Evolutionary conservation across 1,140 invertebrate species (phyloP).

Genomic region (Ips nitidus): DNA sequence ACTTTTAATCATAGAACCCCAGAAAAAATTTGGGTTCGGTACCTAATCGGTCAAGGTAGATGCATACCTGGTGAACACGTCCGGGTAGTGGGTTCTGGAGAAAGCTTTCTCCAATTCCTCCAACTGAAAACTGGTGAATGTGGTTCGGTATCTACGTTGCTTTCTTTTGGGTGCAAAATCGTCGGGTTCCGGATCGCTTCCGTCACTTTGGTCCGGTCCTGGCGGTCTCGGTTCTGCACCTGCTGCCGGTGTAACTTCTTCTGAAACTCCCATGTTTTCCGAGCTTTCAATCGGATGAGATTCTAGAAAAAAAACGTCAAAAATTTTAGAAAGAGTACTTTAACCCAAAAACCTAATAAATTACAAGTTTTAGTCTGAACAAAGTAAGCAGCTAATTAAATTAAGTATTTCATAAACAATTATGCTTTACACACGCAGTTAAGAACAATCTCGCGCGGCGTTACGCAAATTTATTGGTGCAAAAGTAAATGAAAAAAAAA

Average conservation of each 20-base stretch:
- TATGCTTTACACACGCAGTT: neutral
- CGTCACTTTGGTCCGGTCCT: conserved; percentile 48
- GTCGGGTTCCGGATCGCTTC: conserved; percentile 71
- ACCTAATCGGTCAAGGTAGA: no score
- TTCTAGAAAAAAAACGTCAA: conserved; percentile 45
- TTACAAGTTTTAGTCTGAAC: neutral
- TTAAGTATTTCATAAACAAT: neutral
- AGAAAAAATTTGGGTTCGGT: no score
- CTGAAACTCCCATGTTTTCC: conserved; percentile 50
- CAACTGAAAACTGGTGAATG: conserved; percentile 93
- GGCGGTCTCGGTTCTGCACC: conserved; percentile 46
- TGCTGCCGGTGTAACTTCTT: conserved; percentile 48
- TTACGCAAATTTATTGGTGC: conserved; percentile 26
- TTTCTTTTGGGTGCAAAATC: conserved; percentile 88
- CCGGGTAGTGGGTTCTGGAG: conserved; percentile 95
- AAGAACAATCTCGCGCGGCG: conserved; percentile 7
- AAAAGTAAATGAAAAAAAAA: conserved; percentile 25
- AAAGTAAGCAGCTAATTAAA: neutral
- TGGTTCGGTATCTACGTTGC: conserved; percentile 88
- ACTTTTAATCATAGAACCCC: neutral
- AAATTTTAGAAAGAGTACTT: conserved; percentile 24
- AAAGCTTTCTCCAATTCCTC: conserved; percentile 98
- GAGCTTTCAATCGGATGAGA: conserved; percentile 47
- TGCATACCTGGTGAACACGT: conserved; percentile 91
- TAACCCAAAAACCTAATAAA: conserved; percentile 3